A percentile compares a stretch with the other conserved stretches of the same genome.
Conservation (phyloP, 2,888 invertebrate species). For the Eristalis intricaria region DNA sequence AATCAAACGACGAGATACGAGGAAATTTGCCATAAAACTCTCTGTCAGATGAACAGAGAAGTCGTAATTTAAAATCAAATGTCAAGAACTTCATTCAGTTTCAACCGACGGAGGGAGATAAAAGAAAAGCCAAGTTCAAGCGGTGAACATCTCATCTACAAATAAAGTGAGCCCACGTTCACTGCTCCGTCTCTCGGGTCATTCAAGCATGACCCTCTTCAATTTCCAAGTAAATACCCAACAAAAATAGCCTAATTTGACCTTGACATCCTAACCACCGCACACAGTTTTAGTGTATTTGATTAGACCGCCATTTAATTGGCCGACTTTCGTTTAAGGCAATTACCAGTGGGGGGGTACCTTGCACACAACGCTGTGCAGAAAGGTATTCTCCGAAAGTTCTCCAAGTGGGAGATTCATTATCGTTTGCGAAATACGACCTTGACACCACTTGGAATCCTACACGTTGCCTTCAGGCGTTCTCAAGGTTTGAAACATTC, state of each 20-base stretch:
- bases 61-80: not conserved
- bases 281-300: not conserved
- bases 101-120: not conserved
- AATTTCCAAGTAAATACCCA: not conserved
- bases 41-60: too few species aligned
- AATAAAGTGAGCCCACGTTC: not conserved
- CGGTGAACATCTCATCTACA: not conserved
- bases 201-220: not conserved
- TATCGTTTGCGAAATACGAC: not conserved
- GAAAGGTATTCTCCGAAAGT: not conserved
- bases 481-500: not conserved
- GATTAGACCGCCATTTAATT: not conserved
- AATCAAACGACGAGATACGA: too few species aligned
- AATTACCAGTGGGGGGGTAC: not conserved
- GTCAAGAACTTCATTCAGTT: not conserved
- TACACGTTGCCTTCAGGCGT: slow-evolving; percentile 1
- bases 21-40: too few species aligned
- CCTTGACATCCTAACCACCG: not conserved
- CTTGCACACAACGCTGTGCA: not conserved
- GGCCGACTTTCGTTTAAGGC: not conserved
- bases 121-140: not conserved
- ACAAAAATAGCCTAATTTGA: slow-evolving; percentile 1
- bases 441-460: slow-evolving; percentile 23
- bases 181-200: not conserved
- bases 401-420: slow-evolving; percentile 12